Conservation (phyloP, 2,888 invertebrate genomes). For the Alsophila aescularia region DNA sequence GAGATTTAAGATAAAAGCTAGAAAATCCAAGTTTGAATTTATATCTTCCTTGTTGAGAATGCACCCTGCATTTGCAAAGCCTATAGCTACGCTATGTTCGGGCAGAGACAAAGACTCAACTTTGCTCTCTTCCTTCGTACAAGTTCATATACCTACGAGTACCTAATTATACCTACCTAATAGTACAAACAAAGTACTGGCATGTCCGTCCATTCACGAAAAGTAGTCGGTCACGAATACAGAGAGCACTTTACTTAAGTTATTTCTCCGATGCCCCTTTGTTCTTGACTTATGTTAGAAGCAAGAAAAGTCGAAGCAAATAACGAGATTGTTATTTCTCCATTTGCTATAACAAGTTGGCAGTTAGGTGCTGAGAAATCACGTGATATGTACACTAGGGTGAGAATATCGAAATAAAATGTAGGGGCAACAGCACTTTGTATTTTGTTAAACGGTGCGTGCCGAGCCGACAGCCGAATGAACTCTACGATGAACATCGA, state of each 20-base stretch:
- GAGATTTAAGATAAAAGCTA: conserved; percentile 23
- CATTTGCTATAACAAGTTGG: conserved; percentile 37
- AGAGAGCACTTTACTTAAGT: conserved; percentile 27
- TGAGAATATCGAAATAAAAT: conserved; percentile 25
- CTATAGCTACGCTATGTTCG: conserved; percentile 7
- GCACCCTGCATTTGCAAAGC: conserved; percentile 8
- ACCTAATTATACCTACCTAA: background rate
- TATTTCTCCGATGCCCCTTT: conserved; percentile 34
- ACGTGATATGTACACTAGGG: conserved; percentile 27
- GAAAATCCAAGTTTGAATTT: conserved; percentile 18
- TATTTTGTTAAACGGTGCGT: background rate
- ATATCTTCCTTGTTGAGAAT: conserved; percentile 15
- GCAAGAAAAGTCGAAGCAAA: conserved; percentile 35
- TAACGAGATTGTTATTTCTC: conserved; percentile 38
- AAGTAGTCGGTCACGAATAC: conserved; percentile 22
- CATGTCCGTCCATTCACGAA: conserved; percentile 19
- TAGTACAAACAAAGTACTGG: conserved; percentile 5
- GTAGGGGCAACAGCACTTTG: conserved; percentile 2
- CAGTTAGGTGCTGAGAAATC: conserved; percentile 35
- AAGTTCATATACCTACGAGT: conserved; percentile 1
- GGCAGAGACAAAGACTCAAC: conserved; percentile 5
- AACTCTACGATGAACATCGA: background rate
- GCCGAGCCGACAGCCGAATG: background rate
- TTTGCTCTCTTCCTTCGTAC: background rate
- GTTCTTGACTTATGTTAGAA: conserved; percentile 35